Percentiles rank a stretch among this genome's conserved stretches.
phyloP scores from a whole-genome alignment of 2,113 vertebrate genomes.

The Seriola rivoliana region DNA sequence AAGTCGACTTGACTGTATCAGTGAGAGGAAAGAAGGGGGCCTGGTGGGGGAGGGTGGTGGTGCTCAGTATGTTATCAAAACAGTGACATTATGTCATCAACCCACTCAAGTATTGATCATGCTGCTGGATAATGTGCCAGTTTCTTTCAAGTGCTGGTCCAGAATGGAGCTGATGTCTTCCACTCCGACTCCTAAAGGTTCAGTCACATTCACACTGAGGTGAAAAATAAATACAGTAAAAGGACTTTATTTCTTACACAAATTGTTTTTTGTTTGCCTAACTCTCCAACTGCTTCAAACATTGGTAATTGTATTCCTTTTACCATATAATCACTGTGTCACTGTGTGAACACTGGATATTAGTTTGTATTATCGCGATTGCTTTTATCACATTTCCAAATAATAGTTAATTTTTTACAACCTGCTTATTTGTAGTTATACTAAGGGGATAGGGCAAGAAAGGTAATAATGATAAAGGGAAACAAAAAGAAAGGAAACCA shows the following conservation, averaged over 20 bases:
- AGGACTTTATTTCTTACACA: neutral
- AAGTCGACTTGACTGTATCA: constrained; percentile 1
- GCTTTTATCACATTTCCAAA: constrained; percentile 1
- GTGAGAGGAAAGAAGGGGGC: neutral
- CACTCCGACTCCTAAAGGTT: neutral
- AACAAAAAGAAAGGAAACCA: neutral
- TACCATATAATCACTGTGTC: neutral
- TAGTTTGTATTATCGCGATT: constrained; percentile 20
- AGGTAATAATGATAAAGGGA: neutral
- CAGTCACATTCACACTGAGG: neutral
- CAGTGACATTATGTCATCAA: constrained; percentile 21
- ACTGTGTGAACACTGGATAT: neutral
- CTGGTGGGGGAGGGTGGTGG: neutral
- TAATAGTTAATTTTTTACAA: neutral
- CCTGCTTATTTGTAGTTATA: constrained; percentile 9
- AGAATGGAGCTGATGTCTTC: constrained; percentile 17
- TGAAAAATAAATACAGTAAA: neutral
- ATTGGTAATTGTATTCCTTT: neutral
- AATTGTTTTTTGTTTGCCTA: neutral
- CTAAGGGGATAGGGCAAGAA: constrained; percentile 1
- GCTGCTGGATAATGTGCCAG: constrained; percentile 5
- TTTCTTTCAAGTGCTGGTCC: neutral
- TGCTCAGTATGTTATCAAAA: constrained; percentile 24
- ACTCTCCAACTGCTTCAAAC: neutral
- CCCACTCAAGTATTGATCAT: constrained; percentile 11